Percentiles rank a stretch among this genome's conserved stretches.
Evolutionary conservation across 2,888 invertebrate species (phyloP).

Genomic region (Chrysotoxum bicinctum): DNA sequence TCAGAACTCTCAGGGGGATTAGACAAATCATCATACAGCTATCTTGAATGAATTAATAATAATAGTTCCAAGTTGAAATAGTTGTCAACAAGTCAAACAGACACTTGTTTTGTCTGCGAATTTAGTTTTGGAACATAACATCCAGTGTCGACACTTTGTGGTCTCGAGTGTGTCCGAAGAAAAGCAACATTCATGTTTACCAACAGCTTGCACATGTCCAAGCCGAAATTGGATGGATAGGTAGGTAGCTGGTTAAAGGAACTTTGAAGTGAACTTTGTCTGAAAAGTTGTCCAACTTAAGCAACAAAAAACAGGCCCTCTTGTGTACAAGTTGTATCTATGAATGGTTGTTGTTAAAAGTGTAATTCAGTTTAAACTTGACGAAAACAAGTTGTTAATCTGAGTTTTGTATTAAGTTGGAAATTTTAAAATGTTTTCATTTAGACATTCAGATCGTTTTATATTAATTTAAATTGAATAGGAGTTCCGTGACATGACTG

Average conservation of each 20-base stretch:
- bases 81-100: not conserved
- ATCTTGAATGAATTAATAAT: not conserved
- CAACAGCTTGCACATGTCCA: slow-evolving; percentile 7
- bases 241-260: not conserved
- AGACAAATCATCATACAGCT: not conserved
- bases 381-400: slow-evolving; percentile 18
- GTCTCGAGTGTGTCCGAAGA: not conserved
- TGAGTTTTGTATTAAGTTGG: not conserved
- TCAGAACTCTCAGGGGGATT: not conserved
- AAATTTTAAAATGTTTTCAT: not conserved
- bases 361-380: slow-evolving; percentile 13
- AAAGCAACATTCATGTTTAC: not conserved
- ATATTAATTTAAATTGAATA: not conserved
- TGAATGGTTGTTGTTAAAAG: not conserved
- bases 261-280: slow-evolving; percentile 13
- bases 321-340: not conserved
- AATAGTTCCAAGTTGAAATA: not conserved
- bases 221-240: not conserved
- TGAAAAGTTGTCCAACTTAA: not conserved
- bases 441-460: slow-evolving; percentile 17
- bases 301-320: not conserved
- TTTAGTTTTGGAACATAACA: slow-evolving; percentile 3
- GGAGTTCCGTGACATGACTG: not conserved
- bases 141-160: not conserved
- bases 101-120: not conserved